A percentile compares a stretch with the other conserved stretches of the same genome.
Evolutionary conservation across 2,113 vertebrate species (phyloP).

Genomic region (Calyptommatus sinebrachiatus): DNA sequence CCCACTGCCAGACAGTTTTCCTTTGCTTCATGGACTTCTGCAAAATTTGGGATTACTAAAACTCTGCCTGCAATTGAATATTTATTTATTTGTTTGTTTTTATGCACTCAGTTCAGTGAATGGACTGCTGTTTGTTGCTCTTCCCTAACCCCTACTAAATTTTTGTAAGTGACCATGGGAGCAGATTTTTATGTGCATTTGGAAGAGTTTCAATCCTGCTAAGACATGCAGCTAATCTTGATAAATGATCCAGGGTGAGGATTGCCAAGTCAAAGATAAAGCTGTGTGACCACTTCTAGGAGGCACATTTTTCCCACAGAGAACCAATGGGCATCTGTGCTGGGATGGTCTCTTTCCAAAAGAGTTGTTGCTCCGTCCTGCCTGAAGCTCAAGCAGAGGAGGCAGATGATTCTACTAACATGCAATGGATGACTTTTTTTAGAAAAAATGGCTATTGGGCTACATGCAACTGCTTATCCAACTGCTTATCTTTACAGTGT

Average conservation of each 20-base stretch:
- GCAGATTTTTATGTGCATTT: conserved; percentile 52
- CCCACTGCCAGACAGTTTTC: too few species aligned
- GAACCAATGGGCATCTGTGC: conserved; percentile 23
- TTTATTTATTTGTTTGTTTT: neutral
- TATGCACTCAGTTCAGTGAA: neutral
- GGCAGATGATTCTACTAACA: neutral
- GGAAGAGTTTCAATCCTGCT: conserved; percentile 64
- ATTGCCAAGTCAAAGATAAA: conserved; percentile 61
- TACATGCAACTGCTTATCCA: neutral
- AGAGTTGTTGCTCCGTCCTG: rapidly evolving
- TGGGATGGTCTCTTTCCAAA: conserved; percentile 38
- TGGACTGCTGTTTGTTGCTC: conserved; percentile 25
- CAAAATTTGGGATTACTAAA: neutral
- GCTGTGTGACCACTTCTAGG: conserved; percentile 48
- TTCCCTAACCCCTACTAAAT: conserved; percentile 36
- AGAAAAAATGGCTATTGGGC: too few species aligned
- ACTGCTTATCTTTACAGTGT: too few species aligned
- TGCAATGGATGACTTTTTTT: neutral
- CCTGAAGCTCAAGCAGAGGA: neutral
- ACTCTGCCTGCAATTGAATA: neutral
- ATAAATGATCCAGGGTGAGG: conserved; percentile 61
- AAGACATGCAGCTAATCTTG: conserved; percentile 59
- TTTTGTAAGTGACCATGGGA: conserved; percentile 62
- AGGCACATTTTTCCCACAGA: conserved; percentile 51
- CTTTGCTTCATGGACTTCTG: too few species aligned